Base-by-base conservation (phyloP, 2,797 vertebrate genomes). In the Diplodus puntazzo region DNA sequence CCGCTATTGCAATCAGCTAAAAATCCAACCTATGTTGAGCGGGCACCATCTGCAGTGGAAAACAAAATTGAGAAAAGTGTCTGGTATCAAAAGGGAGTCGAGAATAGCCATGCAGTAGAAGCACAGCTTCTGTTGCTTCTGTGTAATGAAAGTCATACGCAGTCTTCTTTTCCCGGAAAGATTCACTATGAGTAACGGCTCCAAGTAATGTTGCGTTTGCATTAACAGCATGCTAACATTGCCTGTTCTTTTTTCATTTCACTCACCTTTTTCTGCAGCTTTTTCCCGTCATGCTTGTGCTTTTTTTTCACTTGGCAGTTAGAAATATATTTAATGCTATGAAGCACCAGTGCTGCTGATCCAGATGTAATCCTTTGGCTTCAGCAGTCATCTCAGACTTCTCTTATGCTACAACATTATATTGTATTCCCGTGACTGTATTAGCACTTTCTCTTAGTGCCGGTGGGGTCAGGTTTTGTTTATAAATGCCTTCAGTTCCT, bases 141-240 rank as follows among this genome's bases (percentile, higher is more conserved):
- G 2, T 69, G 57, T 27, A 55, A 20, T 25, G 1, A 42, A 61
- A 62, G 21, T 55, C 59, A n/a, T 34, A 12, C 34, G 48, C 49
- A 53, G 53, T 43, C 42, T 10, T 53, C 52, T 52, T 43, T 57
- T 61, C 21, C 25, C 67, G 46, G 17, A 69, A 73, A 62, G 45
- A 42, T 62, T 67, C 50, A 23, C 20, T 49, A 18, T 69, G 14
- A 77, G 70, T 75, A 60, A 75, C 45, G n/a, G 3, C 54, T 75
- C 30, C 18, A 78, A 55, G 16, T 77, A 65, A 64, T 79, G 27
- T 53, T 60, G 48, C 20, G 59, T 90, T 82, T 84, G 70, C 81
- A 82, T 85, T 86, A 86, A 87, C 73, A 25, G 86, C 87, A 91
- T 89, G 85, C 62, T 83, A 75, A 83, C 79, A 78, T 62, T 74